phyloP scores from a whole-genome alignment of 2,888 invertebrate species.

The Acleris laterana region DNA sequence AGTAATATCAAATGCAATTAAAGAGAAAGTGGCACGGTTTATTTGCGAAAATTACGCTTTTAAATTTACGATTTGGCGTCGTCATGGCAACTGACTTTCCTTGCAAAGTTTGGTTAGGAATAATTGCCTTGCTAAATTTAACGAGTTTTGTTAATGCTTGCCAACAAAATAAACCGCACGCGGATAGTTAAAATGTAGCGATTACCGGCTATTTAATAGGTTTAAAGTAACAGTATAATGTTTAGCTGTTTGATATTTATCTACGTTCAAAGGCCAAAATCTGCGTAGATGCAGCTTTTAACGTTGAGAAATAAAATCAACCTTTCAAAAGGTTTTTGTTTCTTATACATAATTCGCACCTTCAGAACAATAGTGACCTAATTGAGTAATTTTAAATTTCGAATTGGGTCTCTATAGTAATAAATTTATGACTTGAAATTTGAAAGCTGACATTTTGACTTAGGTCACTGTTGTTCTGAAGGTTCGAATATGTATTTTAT shows the following conservation, averaged over 20 bases:
- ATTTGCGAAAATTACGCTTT: slow-evolving; percentile 2
- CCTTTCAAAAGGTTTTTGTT: too few relatives aligned
- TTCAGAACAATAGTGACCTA: too few relatives aligned
- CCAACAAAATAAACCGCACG: slow-evolving; percentile 23
- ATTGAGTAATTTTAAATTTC: too few relatives aligned
- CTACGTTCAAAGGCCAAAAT: background rate
- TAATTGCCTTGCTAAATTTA: slow-evolving; percentile 6
- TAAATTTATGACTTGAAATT: too few relatives aligned
- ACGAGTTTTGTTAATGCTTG: slow-evolving; percentile 16
- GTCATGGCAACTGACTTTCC: slow-evolving; percentile 9
- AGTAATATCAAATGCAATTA: slow-evolving; percentile 11
- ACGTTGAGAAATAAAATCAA: too few relatives aligned
- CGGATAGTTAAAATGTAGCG: slow-evolving; percentile 19
- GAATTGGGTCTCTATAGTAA: too few relatives aligned
- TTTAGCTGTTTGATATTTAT: background rate
- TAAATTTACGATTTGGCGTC: too few relatives aligned
- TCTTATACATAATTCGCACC: too few relatives aligned
- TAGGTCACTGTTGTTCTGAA: too few relatives aligned
- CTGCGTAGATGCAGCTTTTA: too few relatives aligned
- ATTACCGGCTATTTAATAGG: slow-evolving; percentile 6
- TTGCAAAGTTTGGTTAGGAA: slow-evolving; percentile 9
- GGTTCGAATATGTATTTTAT: too few relatives aligned
- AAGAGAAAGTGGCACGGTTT: slow-evolving; percentile 11
- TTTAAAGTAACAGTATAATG: background rate
- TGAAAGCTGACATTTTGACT: too few relatives aligned